These are phyloP conservation scores for Rhinoderma darwinii DNA, from an alignment of 2,113 vertebrate genomes.

Conservation along the genomic window DNA sequence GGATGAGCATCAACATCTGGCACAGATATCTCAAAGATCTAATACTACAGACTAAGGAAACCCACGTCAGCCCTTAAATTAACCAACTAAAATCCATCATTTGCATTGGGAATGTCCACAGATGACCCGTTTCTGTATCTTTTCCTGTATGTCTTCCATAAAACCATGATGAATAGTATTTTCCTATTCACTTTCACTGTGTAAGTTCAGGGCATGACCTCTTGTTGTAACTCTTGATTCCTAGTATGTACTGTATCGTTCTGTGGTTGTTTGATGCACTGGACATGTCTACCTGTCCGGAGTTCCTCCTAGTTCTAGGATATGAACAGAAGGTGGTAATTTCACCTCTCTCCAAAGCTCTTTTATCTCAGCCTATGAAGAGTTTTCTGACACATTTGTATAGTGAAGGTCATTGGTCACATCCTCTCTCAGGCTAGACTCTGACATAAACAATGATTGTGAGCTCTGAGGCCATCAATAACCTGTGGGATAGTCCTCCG, in stretches of 20 bases:
- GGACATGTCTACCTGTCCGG: not conserved
- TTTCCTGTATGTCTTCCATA: not conserved
- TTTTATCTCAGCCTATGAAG: conserved; percentile 42
- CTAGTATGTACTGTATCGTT: not conserved
- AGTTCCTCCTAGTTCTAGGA: not conserved
- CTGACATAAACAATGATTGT: conserved; percentile 24
- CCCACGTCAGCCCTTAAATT: not conserved
- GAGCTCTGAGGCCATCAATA: conserved; percentile 29
- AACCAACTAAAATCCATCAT: not conserved
- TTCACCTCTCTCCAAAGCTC: conserved; percentile 13
- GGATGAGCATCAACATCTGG: too few relatives aligned
- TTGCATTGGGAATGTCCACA: not conserved
- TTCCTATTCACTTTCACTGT: not conserved
- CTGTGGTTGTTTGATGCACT: not conserved
- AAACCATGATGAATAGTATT: not conserved
- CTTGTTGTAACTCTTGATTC: not conserved
- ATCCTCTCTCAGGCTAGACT: conserved; percentile 44
- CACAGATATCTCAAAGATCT: not conserved
- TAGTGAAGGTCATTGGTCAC: conserved; percentile 38
- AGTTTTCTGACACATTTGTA: conserved; percentile 22
- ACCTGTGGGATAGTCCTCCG: conserved; percentile 28
- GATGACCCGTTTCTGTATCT: not conserved
- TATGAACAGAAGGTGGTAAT: conserved; percentile 51
- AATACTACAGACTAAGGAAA: not conserved
- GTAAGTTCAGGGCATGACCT: conserved; percentile 16